phyloP scores from a whole-genome alignment of 1,140 invertebrate species.

The Trichomalopsis sarcophagae region DNA sequence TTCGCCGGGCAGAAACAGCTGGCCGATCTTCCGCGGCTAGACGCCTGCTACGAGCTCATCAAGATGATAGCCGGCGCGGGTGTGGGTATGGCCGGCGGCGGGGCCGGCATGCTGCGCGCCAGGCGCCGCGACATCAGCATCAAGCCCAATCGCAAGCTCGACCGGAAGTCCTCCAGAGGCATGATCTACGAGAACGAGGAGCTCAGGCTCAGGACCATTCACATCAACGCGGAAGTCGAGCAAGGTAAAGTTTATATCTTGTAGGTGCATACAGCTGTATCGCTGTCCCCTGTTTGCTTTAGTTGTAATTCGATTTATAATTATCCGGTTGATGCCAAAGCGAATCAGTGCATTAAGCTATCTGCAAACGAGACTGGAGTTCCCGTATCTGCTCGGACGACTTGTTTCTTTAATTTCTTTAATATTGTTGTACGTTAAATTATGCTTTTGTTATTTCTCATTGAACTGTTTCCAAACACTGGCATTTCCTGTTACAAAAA shows the following conservation, averaged over 20 bases:
- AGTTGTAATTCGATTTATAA: background rate
- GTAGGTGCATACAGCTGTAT: background rate
- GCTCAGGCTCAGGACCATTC: conserved; percentile 90
- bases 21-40: background rate
- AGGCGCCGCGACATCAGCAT: conserved; percentile 82
- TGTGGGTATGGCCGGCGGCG: conserved; percentile 63
- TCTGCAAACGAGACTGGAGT: too few relatives aligned
- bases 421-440: too few relatives aligned
- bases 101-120: conserved; percentile 79
- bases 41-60: conserved; percentile 31
- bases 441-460: too few relatives aligned
- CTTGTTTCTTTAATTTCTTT: too few relatives aligned
- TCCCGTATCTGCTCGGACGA: too few relatives aligned
- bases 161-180: conserved; percentile 87
- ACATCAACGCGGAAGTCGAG: conserved; percentile 95
- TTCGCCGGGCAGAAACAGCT: conserved; percentile 12
- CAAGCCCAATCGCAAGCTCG: conserved; percentile 85
- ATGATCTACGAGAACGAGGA: conserved; percentile 96
- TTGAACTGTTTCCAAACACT: too few relatives aligned
- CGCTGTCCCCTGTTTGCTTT: background rate
- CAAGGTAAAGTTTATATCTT: conserved; percentile 78
- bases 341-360: too few relatives aligned
- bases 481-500: too few relatives aligned
- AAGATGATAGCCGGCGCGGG: conserved; percentile 68
- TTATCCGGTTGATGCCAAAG: too few relatives aligned